Evolutionary conservation across 1,140 invertebrate genomes (phyloP).

Genomic region (Procambarus clarkii): DNA sequence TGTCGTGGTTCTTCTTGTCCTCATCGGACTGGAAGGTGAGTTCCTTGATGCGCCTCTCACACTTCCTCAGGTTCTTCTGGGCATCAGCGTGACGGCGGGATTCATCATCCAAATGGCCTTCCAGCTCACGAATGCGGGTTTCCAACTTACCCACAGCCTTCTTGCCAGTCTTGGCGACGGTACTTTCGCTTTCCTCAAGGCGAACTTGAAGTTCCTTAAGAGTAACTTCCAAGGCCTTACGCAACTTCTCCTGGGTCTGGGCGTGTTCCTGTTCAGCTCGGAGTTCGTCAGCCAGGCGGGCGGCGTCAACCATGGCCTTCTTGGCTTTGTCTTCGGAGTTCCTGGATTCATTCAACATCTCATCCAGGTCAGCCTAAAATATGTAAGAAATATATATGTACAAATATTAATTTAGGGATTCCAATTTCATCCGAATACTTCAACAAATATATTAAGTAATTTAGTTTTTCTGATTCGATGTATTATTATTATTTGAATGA

Average conservation of each 20-base stretch:
- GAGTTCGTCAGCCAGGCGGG: conserved; percentile 60
- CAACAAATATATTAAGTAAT: too few species aligned
- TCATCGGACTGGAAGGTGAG: conserved; percentile 75
- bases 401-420: not conserved
- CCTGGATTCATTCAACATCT: conserved; percentile 54
- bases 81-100: conserved; percentile 84
- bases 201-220: conserved; percentile 73
- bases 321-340: conserved; percentile 65
- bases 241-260: conserved; percentile 68
- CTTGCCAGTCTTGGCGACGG: conserved; percentile 98
- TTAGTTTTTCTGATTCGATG: too few species aligned
- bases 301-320: conserved; percentile 66
- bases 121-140: conserved; percentile 95
- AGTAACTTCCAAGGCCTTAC: conserved; percentile 46
- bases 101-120: conserved; percentile 98
- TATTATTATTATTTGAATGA: too few species aligned
- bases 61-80: conserved; percentile 68
- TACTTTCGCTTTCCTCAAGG: conserved; percentile 80
- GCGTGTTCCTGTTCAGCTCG: conserved; percentile 60
- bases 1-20: conserved; percentile 79
- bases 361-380: conserved; percentile 52
- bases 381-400: not conserved
- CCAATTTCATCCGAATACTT: too few species aligned
- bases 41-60: conserved; percentile 66
- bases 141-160: conserved; percentile 97